Evolutionary conservation across 2,113 vertebrate genomes (phyloP).

Genomic region (Rhea americana): DNA sequence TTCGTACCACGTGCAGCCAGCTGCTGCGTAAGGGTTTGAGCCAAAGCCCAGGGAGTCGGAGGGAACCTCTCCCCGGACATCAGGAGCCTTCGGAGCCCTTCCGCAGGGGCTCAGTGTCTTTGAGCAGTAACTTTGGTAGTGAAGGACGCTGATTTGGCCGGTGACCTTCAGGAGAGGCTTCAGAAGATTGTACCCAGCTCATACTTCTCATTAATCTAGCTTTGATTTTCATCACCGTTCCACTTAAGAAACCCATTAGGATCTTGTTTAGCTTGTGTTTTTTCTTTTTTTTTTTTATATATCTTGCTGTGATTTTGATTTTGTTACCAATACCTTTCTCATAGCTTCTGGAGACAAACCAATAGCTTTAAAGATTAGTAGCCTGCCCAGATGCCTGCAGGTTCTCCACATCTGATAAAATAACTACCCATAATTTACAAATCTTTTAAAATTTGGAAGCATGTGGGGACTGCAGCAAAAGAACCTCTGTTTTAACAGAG

Average conservation of each 20-base stretch:
- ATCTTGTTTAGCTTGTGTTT: background rate
- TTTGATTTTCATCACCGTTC: background rate
- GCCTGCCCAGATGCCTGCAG: background rate
- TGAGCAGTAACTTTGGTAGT: background rate
- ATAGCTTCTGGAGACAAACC: background rate
- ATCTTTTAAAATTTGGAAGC: background rate
- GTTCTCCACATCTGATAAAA: background rate
- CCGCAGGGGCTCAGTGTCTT: accelerated
- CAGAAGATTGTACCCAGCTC: background rate
- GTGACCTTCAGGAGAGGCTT: background rate
- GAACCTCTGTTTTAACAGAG: background rate
- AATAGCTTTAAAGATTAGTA: background rate
- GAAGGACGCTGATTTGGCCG: accelerated
- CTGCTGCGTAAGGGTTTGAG: background rate
- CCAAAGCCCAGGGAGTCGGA: background rate
- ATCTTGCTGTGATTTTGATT: background rate
- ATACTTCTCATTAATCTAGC: background rate
- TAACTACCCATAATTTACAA: background rate
- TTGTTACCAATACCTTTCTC: background rate
- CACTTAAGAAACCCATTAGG: background rate
- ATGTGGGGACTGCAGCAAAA: background rate
- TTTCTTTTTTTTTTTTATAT: too few species aligned
- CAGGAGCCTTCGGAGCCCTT: background rate
- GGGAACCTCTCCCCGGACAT: background rate
- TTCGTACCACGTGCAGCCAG: background rate